Conservation (phyloP, 92 coral and sea anemone species). For the Epizoanthus rinbou region DNA sequence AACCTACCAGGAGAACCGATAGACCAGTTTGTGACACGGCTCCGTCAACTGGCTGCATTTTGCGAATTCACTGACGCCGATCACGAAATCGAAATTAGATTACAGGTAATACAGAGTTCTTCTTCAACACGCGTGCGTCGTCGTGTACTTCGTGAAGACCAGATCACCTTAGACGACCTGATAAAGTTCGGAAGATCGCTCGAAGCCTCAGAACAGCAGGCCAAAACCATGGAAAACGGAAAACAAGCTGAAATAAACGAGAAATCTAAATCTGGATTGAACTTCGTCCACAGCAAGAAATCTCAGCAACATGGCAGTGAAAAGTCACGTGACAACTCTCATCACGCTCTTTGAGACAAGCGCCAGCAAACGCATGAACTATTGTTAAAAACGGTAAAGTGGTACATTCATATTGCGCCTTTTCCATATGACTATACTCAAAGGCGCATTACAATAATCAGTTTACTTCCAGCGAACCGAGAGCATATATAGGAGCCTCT, state of each 20-base stretch:
- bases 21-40: conserved; percentile 26
- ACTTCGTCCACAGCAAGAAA: conserved; percentile 1
- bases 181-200: conserved; percentile 29
- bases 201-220: conserved; percentile 45
- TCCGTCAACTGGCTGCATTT: conserved; percentile 33
- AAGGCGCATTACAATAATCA: too few species aligned
- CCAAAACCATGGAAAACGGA: conserved; percentile 30
- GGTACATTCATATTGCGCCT: too few species aligned
- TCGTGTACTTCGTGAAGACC: conserved; percentile 18
- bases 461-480: too few species aligned
- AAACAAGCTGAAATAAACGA: not conserved
- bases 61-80: conserved; percentile 4
- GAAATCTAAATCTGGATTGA: not conserved
- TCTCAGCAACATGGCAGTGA: conserved; percentile 2
- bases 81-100: not conserved
- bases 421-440: too few species aligned
- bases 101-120: conserved; percentile 24
- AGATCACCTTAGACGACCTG: conserved; percentile 16
- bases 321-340: not conserved
- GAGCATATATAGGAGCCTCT: too few species aligned
- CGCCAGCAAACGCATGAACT: too few species aligned
- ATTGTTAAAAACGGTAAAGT: too few species aligned
- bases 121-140: conserved; percentile 27
- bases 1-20: not conserved
- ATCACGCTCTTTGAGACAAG: too few species aligned